Percentiles rank a stretch among this genome's conserved stretches.
Evolutionary conservation across 2,797 vertebrate genomes (phyloP).

Genomic region (Sparus aurata): DNA sequence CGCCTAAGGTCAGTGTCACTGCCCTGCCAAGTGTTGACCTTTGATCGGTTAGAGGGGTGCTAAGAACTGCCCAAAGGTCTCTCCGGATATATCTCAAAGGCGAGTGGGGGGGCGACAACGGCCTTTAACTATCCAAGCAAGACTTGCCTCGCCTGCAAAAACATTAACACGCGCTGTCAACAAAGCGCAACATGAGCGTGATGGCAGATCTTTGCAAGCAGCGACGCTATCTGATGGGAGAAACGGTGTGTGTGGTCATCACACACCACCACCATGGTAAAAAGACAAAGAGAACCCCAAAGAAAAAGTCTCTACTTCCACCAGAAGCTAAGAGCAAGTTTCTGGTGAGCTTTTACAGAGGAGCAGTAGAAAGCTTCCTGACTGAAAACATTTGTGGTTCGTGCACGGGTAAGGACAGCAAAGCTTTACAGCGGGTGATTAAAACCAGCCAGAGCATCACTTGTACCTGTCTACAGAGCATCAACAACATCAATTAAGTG

Average conservation of each 20-base stretch:
- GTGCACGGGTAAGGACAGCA: too few relatives aligned
- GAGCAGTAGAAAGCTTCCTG: too few relatives aligned
- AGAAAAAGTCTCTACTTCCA: too few relatives aligned
- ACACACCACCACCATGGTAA: too few relatives aligned
- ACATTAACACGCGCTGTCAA: slow-evolving; percentile 51
- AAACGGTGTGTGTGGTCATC: not conserved
- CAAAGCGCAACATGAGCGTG: slow-evolving; percentile 32
- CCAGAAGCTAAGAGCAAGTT: too few relatives aligned
- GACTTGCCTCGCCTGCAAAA: slow-evolving; percentile 25
- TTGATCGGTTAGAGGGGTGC: slow-evolving; percentile 65
- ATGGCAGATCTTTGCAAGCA: slow-evolving; percentile 17
- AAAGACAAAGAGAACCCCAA: too few relatives aligned
- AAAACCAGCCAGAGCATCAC: too few relatives aligned
- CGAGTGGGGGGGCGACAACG: slow-evolving; percentile 43
- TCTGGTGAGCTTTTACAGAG: too few relatives aligned
- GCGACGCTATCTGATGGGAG: not conserved
- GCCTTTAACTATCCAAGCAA: slow-evolving; percentile 54
- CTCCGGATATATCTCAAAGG: slow-evolving; percentile 36
- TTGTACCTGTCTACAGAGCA: too few relatives aligned
- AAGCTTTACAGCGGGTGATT: too few relatives aligned
- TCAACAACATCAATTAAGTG: too few relatives aligned
- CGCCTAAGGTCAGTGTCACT: slow-evolving; percentile 70
- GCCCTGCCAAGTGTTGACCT: slow-evolving; percentile 73
- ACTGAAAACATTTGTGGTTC: too few relatives aligned
- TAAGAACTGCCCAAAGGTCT: slow-evolving; percentile 64